These are phyloP conservation scores for Himalopsyche japonica DNA, from an alignment of 2,888 invertebrate species.

Conservation along the genomic window DNA sequence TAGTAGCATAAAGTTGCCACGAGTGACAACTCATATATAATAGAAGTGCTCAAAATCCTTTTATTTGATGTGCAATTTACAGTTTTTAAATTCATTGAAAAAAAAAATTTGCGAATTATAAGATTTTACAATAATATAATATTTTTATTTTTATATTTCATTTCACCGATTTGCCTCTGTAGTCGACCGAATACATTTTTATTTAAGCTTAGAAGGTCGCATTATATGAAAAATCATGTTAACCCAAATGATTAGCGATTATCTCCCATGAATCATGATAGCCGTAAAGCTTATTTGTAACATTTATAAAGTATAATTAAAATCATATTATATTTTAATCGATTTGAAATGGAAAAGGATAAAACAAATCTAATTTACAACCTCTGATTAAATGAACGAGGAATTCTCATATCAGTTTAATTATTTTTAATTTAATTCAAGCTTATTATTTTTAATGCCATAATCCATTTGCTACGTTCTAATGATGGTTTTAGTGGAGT, in stretches of 20 bases:
- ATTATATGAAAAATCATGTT: not conserved
- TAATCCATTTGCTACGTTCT: too few species aligned
- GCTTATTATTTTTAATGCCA: too few species aligned
- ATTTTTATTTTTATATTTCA: too few species aligned
- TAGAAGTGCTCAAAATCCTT: too few species aligned
- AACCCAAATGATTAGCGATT: not conserved
- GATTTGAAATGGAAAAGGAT: not conserved
- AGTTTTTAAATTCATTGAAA: too few species aligned
- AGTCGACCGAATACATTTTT: not conserved
- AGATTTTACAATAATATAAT: too few species aligned
- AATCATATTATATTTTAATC: not conserved
- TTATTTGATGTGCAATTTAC: too few species aligned
- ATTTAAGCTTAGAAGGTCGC: not conserved
- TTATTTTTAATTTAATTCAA: not conserved
- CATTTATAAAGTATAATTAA: not conserved
- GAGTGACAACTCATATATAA: too few species aligned
- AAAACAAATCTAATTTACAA: not conserved
- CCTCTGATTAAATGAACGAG: not conserved
- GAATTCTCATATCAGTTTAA: not conserved
- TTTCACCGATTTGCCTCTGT: not conserved
- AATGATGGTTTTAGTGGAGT: too few species aligned
- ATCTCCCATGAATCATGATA: not conserved
- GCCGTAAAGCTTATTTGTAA: not conserved
- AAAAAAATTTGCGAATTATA: too few species aligned
- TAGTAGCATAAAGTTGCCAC: too few species aligned